Conservation (phyloP, 2,797 vertebrate species). For the Molothrus aeneus region DNA sequence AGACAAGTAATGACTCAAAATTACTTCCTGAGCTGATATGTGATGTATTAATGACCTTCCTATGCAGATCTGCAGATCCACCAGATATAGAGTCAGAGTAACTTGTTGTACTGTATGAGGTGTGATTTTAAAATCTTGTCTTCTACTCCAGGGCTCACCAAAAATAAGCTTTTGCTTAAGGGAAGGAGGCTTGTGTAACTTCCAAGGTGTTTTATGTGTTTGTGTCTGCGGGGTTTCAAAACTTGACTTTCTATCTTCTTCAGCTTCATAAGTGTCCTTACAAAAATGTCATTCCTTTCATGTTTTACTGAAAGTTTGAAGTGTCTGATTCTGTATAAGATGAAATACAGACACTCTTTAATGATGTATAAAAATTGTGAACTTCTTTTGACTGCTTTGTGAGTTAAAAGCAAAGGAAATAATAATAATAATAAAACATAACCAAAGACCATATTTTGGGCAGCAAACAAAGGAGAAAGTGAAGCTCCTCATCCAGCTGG, state of each 20-base stretch:
- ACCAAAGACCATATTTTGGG: conserved; percentile 61
- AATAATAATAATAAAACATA: conserved; percentile 24
- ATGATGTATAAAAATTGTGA: not conserved
- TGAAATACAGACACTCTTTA: not conserved
- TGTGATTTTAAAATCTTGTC: not conserved
- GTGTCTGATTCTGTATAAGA: not conserved
- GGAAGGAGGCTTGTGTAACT: not conserved
- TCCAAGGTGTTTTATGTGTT: not conserved
- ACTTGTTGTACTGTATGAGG: not conserved
- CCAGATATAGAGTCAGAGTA: not conserved
- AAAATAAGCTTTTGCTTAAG: not conserved
- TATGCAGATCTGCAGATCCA: not conserved
- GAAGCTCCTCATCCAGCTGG: conserved; percentile 95
- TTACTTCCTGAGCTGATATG: not conserved
- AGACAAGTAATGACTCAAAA: not conserved
- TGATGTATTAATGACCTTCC: not conserved
- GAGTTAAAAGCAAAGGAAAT: conserved; percentile 23
- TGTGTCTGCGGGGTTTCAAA: not conserved
- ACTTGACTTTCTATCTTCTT: not conserved
- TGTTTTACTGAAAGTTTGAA: conserved; percentile 16
- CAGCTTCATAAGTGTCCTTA: not conserved
- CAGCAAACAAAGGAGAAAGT: conserved; percentile 99
- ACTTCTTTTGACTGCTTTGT: conserved; percentile 1
- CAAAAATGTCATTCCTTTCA: conserved; percentile 1
- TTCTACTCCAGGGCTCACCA: not conserved